Evolutionary conservation across 2,113 vertebrate genomes (phyloP), one percentile per base, ranked within the genome.

Genomic region (Chiloscyllium plagiosum): DNA sequence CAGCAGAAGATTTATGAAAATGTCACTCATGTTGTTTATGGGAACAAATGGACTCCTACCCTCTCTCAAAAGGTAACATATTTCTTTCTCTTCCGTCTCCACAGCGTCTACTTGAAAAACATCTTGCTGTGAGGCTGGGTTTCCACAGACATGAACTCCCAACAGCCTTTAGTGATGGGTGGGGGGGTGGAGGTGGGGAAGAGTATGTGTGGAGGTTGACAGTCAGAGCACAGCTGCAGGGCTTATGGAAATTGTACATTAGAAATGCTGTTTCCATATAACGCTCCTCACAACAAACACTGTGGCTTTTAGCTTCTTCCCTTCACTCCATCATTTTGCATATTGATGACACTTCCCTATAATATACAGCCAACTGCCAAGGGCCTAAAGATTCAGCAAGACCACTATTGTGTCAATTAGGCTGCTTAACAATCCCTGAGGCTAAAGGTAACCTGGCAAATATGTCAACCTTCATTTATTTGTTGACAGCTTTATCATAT

Each of bases 391-490:
- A 76, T 95, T 96, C 0, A 0, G 17, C 29, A 20, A 2, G 96
- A 96, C 94, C 26, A 76, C 95, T 0, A 94, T 92, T 94, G 19
- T 96, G 96, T 97, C 97, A 97, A 95, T 61, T 87, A 85, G 26
- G 29, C 95, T 96, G 24, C 96, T 96, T 95, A 95, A 96, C 76
- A 96, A 95, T 7, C 96, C 97, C 96, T 52, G 56, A 70, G 76
- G 96, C 96, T 97, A 97, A 95, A 76, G 96, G 70, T 96, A 97
- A 96, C 96, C 97, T 96, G 96, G 96, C 93, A 97, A 96, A 96
- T 96, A 96, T 50, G 70, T 96, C 97, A 96, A 95, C 96, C 69
- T 89, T n/a, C 93, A 42, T 56, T 56, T 61, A 95, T 69, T 70
- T 96, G 70, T 80, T 96, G 96, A 87, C 95, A 95, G 96, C 92